Evolutionary conservation across 2,113 vertebrate genomes (phyloP).

Genomic region (Cinclus cinclus): DNA sequence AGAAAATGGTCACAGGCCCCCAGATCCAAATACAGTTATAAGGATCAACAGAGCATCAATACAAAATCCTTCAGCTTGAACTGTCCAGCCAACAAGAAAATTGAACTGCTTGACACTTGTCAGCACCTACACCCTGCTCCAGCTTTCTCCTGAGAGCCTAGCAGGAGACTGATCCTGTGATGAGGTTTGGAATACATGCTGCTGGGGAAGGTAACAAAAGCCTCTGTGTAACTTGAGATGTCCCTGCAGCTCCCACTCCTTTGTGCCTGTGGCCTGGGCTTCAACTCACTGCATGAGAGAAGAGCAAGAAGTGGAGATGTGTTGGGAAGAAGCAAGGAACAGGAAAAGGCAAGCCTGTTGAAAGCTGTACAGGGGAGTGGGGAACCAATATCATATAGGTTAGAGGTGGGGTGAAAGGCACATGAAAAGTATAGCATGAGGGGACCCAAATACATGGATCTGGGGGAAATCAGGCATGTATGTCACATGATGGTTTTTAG

Average conservation of each 20-base stretch:
- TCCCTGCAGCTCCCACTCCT: neutral
- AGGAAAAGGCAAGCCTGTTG: neutral
- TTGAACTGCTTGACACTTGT: neutral
- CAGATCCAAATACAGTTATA: neutral
- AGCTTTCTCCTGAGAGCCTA: neutral
- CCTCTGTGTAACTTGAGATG: neutral
- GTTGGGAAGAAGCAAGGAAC: neutral
- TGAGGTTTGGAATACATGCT: neutral
- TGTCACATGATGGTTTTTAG: neutral
- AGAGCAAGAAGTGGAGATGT: neutral
- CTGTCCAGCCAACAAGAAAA: neutral
- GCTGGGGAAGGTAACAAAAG: neutral
- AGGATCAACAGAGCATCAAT: neutral
- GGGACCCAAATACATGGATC: accelerated
- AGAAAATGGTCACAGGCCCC: neutral
- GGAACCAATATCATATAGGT: neutral
- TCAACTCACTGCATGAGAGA: neutral
- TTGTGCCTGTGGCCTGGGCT: neutral
- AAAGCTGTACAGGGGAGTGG: neutral
- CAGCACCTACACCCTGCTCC: neutral
- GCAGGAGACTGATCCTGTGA: neutral
- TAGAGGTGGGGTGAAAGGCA: neutral
- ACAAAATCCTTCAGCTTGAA: neutral
- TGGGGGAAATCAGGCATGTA: neutral
- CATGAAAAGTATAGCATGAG: neutral